These are phyloP conservation scores for Xylota segnis DNA, from an alignment of 2,888 invertebrate species.

Conservation along the genomic window DNA sequence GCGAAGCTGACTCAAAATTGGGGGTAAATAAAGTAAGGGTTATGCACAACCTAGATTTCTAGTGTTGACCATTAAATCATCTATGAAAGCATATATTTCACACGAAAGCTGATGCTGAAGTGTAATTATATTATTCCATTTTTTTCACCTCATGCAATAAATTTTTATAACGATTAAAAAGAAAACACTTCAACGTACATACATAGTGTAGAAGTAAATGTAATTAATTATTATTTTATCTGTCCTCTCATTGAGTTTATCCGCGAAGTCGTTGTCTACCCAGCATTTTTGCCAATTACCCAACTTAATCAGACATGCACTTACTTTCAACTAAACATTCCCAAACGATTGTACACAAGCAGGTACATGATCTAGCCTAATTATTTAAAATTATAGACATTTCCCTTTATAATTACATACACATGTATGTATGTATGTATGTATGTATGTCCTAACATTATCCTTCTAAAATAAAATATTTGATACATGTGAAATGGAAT, in stretches of 20 bases:
- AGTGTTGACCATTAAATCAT: no score
- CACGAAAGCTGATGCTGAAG: no score
- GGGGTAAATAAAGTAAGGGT: no score
- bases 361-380: background rate
- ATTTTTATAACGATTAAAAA: background rate
- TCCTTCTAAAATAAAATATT: background rate
- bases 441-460: no score
- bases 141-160: no score
- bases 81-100: no score
- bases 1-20: no score
- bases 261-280: background rate
- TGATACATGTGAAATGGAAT: background rate
- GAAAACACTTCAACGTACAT: background rate
- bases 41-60: no score
- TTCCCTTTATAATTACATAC: background rate
- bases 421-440: no score
- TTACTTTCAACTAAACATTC: constrained; percentile 14
- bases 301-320: background rate
- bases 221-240: constrained; percentile 6
- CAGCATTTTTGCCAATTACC: constrained; percentile 8
- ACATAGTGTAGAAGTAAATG: background rate
- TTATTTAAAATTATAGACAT: background rate
- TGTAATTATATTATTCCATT: no score
- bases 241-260: constrained; percentile 4
- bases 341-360: background rate